Percentiles rank a stretch among this genome's conserved stretches.
phyloP scores from a whole-genome alignment of 2,797 vertebrate genomes.

The Gallirallus australis region DNA sequence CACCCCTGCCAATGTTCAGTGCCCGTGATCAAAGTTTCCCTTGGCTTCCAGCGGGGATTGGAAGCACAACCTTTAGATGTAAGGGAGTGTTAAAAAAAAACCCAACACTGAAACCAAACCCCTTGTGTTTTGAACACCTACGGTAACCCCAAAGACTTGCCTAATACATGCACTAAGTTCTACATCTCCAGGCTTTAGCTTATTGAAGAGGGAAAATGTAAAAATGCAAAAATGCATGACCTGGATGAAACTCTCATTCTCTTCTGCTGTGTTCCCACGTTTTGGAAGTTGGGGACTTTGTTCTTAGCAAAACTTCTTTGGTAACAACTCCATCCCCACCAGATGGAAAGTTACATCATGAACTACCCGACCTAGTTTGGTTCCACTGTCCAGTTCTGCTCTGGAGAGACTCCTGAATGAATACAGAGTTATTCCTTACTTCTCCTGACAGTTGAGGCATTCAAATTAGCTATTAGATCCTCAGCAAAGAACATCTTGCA shows the following conservation, averaged over 20 bases:
- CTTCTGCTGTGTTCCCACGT: not conserved
- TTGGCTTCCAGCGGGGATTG: not conserved
- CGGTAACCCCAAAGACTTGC: not conserved
- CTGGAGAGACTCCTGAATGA: not conserved
- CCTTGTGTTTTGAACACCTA: not conserved
- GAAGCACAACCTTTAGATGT: slow-evolving; percentile 4
- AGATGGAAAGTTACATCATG: not conserved
- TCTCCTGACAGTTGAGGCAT: not conserved
- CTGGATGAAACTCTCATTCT: slow-evolving; percentile 35
- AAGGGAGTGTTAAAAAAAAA: not conserved
- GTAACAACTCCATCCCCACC: slow-evolving; percentile 29
- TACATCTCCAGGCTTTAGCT: slow-evolving; percentile 23
- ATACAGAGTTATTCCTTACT: not conserved
- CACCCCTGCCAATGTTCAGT: not conserved
- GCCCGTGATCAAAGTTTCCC: slow-evolving; percentile 23
- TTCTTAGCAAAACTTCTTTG: slow-evolving; percentile 56
- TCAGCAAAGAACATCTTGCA: slow-evolving; percentile 1
- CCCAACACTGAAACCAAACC: not conserved
- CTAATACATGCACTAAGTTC: slow-evolving; percentile 29
- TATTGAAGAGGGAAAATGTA: slow-evolving; percentile 43
- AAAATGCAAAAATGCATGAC: slow-evolving; percentile 62
- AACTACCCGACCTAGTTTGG: not conserved
- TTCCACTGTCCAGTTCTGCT: not conserved
- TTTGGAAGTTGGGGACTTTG: slow-evolving; percentile 62
- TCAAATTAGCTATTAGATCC: not conserved